Conservation (phyloP, 2,888 invertebrate species). For the Volucella zonaria region DNA sequence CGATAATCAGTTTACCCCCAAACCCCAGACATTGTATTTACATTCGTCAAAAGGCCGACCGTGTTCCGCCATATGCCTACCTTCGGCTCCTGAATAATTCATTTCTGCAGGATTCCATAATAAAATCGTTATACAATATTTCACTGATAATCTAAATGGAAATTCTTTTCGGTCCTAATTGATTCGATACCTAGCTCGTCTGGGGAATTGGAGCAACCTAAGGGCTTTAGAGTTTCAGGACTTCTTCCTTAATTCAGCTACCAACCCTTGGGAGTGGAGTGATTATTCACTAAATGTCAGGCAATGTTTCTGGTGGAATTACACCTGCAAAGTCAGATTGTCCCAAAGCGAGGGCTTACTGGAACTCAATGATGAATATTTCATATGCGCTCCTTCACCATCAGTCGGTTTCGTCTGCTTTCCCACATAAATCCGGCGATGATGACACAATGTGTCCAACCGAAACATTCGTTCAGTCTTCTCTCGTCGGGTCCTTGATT, state of each 20-base stretch:
- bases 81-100: conserved; percentile 41
- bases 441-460: too few relatives aligned
- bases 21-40: conserved; percentile 19
- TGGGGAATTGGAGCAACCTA: background rate
- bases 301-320: background rate
- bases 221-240: background rate
- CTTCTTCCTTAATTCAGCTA: background rate
- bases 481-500: too few relatives aligned
- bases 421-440: too few relatives aligned
- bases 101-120: conserved; percentile 33
- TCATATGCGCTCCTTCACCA: too few relatives aligned
- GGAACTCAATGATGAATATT: too few relatives aligned
- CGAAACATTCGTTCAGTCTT: too few relatives aligned
- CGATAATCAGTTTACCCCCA: conserved; percentile 47
- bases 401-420: too few relatives aligned
- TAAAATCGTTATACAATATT: conserved; percentile 42
- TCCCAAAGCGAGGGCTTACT: background rate
- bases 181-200: background rate
- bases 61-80: background rate
- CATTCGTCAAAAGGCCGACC: background rate
- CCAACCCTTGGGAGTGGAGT: background rate
- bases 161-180: conserved; percentile 15
- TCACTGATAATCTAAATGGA: conserved; percentile 53
- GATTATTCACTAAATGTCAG: conserved; percentile 12
- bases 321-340: conserved; percentile 28